Conservation (phyloP, 2,113 vertebrate genomes). For the Sterna hirundo region DNA sequence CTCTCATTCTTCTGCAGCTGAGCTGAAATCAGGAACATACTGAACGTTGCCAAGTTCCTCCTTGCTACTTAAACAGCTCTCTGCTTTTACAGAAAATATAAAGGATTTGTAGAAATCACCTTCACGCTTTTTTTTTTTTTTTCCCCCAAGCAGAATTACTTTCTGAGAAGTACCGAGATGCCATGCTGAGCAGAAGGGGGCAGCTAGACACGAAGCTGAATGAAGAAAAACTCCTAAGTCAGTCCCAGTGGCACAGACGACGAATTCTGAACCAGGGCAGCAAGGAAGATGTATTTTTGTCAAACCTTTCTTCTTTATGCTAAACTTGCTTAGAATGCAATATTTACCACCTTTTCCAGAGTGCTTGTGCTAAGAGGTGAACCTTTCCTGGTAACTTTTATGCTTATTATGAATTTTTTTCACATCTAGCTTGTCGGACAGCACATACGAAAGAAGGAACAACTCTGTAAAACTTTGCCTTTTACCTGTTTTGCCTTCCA, state of each 20-base stretch:
- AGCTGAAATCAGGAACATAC: neutral
- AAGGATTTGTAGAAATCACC: neutral
- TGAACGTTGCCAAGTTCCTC: neutral
- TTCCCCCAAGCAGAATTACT: neutral
- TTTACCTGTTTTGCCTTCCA: neutral
- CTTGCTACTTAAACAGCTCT: slow-evolving; percentile 25
- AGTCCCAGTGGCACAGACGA: neutral
- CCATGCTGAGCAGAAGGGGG: neutral
- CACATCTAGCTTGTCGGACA: neutral
- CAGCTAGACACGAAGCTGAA: neutral
- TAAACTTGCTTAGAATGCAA: neutral
- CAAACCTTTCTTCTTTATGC: neutral
- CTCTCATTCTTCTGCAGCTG: slow-evolving; percentile 5
- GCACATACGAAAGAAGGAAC: neutral
- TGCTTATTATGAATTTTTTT: neutral
- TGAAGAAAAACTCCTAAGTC: neutral
- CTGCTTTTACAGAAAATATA: slow-evolving; percentile 3
- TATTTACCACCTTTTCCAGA: neutral
- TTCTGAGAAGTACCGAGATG: neutral
- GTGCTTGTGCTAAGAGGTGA: neutral
- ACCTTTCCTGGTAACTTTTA: neutral
- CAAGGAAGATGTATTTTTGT: neutral
- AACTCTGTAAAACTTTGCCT: neutral
- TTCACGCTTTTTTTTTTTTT: neutral
- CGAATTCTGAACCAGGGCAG: neutral